Evolutionary conservation across 2,888 invertebrate genomes (phyloP).

Genomic region (Apotomis betuletana): DNA sequence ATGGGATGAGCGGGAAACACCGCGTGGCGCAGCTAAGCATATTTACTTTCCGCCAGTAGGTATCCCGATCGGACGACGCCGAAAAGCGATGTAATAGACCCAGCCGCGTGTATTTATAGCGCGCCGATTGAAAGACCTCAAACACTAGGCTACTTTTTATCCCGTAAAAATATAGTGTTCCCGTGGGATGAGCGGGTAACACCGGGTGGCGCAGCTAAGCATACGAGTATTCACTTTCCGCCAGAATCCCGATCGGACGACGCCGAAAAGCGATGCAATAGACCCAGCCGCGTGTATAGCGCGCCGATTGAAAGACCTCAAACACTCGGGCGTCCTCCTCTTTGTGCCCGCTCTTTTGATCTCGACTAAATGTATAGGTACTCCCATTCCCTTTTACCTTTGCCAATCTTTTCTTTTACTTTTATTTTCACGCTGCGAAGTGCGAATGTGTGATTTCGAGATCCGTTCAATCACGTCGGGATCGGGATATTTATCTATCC

Average conservation of each 20-base stretch:
- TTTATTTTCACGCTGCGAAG: constrained; percentile 47
- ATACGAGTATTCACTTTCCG: constrained; percentile 2
- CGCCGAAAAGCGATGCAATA: constrained; percentile 50
- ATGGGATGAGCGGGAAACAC: no score
- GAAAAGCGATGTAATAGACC: no score
- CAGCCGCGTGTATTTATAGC: no score
- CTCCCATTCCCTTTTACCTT: constrained; percentile 66
- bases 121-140: no score
- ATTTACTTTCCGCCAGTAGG: neutral
- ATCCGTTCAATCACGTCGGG: constrained; percentile 37
- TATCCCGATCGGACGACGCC: constrained; percentile 37
- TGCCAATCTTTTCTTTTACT: constrained; percentile 60
- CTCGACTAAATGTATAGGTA: constrained; percentile 57
- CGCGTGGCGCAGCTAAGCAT: no score
- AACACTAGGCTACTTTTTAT: no score
- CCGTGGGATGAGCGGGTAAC: no score
- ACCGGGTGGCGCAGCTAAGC: no score
- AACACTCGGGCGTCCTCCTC: constrained; percentile 50
- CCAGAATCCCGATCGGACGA: constrained; percentile 15
- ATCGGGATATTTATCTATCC: constrained; percentile 18
- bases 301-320: constrained; percentile 45
- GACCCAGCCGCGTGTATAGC: constrained; percentile 43
- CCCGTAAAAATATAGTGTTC: no score
- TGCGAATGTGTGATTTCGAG: constrained; percentile 41
- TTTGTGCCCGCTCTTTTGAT: constrained; percentile 65